Conservation (phyloP, 2,888 invertebrate genomes). For the Adelognathus sp. region DNA sequence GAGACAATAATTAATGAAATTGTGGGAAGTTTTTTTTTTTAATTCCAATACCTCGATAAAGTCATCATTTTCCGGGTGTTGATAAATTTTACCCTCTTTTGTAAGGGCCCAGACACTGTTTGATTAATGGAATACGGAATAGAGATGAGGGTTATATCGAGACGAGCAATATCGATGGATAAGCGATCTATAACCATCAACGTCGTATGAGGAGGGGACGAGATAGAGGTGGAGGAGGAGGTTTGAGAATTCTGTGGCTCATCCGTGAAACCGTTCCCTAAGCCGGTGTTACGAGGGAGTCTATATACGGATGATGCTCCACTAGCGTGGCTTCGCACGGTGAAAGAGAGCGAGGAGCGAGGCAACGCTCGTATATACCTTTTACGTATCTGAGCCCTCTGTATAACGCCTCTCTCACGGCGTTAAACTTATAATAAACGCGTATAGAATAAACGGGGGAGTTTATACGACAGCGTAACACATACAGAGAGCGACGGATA, state of each 20-base stretch:
- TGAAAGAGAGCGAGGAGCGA: no score
- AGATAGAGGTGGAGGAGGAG: not conserved
- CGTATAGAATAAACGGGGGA: conserved; percentile 23
- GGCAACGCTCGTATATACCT: not conserved
- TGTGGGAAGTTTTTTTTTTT: no score
- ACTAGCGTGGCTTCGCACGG: not conserved
- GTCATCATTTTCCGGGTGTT: not conserved
- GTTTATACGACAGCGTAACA: not conserved
- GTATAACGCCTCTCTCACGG: conserved; percentile 29
- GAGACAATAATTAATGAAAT: no score
- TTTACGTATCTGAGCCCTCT: conserved; percentile 25
- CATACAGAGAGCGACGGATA: not conserved
- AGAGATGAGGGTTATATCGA: not conserved
- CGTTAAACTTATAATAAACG: conserved; percentile 50
- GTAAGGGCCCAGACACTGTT: no score
- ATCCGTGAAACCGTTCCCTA: conserved; percentile 4
- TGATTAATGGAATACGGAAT: conserved; percentile 5
- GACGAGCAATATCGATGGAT: not conserved
- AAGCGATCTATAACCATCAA: not conserved
- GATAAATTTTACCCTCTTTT: not conserved
- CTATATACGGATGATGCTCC: not conserved
- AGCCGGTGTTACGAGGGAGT: conserved; percentile 16
- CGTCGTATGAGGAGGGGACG: not conserved
- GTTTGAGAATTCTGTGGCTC: not conserved
- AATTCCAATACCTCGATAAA: no score